Base-by-base conservation (phyloP, 2,888 invertebrate genomes). In the Panorpa germanica region DNA sequence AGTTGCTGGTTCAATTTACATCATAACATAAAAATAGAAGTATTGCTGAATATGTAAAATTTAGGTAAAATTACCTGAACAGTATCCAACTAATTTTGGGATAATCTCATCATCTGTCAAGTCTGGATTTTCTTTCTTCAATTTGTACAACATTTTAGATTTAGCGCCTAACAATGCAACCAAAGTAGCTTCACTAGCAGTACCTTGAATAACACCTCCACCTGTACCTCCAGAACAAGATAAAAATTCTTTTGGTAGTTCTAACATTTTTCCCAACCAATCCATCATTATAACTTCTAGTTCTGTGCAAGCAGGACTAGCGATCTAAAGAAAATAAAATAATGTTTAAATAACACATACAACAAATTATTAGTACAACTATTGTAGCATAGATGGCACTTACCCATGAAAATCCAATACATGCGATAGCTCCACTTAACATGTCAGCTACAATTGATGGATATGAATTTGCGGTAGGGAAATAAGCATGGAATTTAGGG, bases 401-500 rank as follows among this genome's bases (percentile, higher is more conserved):
- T 63, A 90, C 91, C 93, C 93, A 95, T 15, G 85, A 74, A 52
- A 95, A 95, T 39, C 93, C 93, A 41, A 95, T 90, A 49, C 91
- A 91, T 4, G 86, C 90, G 40, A 95, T 88, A 14, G 86, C 90
- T 23, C 82, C 88, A 44, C 85, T 85, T 20, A 95, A 58, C 72
- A 95, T 93, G 46, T 95, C 95, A 4, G 86, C 93, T 7, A 88
- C 81, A 41, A 93, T 86, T 7, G 86, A 73, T 1, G 93, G 83
- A 54, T 88, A 93, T 0, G 90, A 90, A 55, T 85, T 85, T 15
- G 80, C 90, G 0, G 88, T 85, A 11, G 88, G 88, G 54, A 85
- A 90, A 57, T 93, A 95, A 4, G 91, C 93, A 54, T 90, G 86
- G 59, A 95, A 95, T 46, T 78, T 70, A 5, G 93, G 93, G 31